Evolutionary conservation across 2,797 vertebrate genomes (phyloP).

Genomic region (Muscicapa striata): DNA sequence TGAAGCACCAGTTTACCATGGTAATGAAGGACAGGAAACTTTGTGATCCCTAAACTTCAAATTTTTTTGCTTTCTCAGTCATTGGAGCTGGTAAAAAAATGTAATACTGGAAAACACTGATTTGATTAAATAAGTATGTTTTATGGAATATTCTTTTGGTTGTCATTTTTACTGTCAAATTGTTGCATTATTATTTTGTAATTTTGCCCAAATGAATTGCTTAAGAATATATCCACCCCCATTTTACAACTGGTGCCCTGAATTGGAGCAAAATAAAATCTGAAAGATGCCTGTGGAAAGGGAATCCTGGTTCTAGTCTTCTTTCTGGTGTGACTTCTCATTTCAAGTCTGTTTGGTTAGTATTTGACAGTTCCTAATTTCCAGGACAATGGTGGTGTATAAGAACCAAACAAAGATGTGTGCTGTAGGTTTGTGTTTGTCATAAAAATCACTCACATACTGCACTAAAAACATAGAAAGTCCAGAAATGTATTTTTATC

Average conservation of each 20-base stretch:
- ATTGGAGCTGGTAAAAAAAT: background rate
- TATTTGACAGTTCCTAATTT: background rate
- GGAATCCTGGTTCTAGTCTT: background rate
- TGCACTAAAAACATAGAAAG: background rate
- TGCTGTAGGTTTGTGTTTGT: background rate
- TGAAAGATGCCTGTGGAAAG: background rate
- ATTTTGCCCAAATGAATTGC: background rate
- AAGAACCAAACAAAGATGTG: background rate
- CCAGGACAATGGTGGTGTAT: background rate
- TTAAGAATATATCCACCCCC: rapidly evolving
- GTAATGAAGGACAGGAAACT: background rate
- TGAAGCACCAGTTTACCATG: background rate
- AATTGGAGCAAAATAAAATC: background rate
- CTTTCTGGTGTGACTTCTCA: background rate
- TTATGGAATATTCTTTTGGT: background rate
- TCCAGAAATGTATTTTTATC: background rate
- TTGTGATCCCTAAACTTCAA: background rate
- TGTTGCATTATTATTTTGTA: background rate
- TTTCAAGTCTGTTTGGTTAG: background rate
- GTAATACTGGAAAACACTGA: background rate
- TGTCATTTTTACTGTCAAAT: background rate
- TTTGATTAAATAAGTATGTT: background rate
- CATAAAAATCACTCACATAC: background rate
- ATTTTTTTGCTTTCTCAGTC: background rate
- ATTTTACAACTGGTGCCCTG: background rate